A percentile compares a stretch with the other conserved stretches of the same genome.
phyloP scores from a whole-genome alignment of 2,888 invertebrate genomes.

The Taphrorychus bicolor region DNA sequence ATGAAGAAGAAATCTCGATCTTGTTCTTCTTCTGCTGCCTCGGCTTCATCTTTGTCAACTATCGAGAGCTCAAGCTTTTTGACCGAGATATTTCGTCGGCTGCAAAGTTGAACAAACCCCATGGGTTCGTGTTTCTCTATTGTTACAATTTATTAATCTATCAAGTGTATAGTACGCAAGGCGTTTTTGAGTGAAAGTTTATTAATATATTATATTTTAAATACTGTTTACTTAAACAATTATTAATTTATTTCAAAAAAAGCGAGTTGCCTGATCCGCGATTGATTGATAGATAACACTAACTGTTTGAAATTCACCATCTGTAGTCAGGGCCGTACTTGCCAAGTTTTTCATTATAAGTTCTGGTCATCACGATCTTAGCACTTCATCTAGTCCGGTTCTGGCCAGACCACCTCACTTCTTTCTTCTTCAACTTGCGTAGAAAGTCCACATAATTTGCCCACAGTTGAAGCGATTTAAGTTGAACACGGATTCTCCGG shows the following conservation, averaged over 20 bases:
- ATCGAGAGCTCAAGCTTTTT: not conserved
- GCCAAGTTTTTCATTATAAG: not conserved
- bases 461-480: conserved; percentile 1
- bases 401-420: too few species aligned
- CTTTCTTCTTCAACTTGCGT: not conserved
- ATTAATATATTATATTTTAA: not conserved
- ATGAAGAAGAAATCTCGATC: conserved; percentile 2
- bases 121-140: not conserved
- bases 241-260: not conserved
- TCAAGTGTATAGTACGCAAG: too few species aligned
- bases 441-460: not conserved
- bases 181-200: conserved; percentile 1
- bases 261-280: not conserved
- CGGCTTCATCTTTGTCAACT: not conserved
- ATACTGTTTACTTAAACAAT: not conserved
- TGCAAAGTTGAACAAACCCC: not conserved
- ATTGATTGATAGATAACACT: not conserved
- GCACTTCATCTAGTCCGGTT: not conserved
- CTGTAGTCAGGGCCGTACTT: not conserved
- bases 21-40: not conserved
- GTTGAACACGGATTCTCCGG: conserved; percentile 2
- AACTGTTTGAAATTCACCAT: not conserved
- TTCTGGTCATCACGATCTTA: not conserved
- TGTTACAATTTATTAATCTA: not conserved
- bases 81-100: not conserved